Evolutionary conservation across 2,113 vertebrate species (phyloP), one percentile per base, ranked within the genome.

Genomic region (Crypturellus undulatus): DNA sequence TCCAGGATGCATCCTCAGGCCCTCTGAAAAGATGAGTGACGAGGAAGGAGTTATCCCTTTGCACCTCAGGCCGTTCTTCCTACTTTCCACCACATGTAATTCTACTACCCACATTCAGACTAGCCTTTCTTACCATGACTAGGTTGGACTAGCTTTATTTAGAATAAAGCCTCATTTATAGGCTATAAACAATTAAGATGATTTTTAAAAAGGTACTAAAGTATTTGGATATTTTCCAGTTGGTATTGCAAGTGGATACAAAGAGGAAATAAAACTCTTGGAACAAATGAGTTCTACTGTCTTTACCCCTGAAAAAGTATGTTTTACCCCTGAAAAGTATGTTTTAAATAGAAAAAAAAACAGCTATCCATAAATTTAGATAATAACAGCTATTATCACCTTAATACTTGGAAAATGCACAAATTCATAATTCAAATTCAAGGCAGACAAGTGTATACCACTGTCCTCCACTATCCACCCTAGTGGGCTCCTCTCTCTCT

Each of bases 1-100:
- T 94, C 81, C 88, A 93, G 0, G 42, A 72, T 2, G 92, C 7
- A 6, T 98, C 98, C 70, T 97, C 84, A 0, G 79, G n/a, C 10
- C 89, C 96, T 49, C 97, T 97, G 54, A 12, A 79, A 87, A 68
- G 10, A 12, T 3, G 6, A 89, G 38, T 86, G 6, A 16, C 5
- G 20, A 63, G 34, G n/a, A 15, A 6, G 13, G 13, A 14, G n/a
- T 19, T 36, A 12, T 21, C 12, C 21, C 28, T 49, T 18, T 51
- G 51, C 12, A 34, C 12, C 11, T 36, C 47, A 34, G 24, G 7
- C 47, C 17, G 36, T 19, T 51, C 67, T 36, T 12, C n/a, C 67
- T 70, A 51, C 15, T 25, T 38, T 30, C 12, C 18, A 11, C 49
- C 26, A 6, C 7, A 58, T 6, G 30, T 30, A 58, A 32, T 32